Percentiles rank a stretch among this genome's conserved stretches.
Evolutionary conservation across 2,113 vertebrate genomes (phyloP).

Genomic region (Gobius niger): DNA sequence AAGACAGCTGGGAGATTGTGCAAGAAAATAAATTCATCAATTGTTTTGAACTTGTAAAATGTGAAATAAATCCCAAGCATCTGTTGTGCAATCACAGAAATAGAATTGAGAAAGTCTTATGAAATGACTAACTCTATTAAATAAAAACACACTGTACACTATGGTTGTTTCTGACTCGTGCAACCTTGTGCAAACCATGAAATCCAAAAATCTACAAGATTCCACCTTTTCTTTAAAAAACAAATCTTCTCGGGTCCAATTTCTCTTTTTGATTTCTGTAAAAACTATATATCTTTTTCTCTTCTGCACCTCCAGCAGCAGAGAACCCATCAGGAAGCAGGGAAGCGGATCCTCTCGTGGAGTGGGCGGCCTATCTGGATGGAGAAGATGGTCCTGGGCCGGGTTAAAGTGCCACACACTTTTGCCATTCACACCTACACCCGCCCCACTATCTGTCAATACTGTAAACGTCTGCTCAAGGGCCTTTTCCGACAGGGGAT

Average conservation of each 20-base stretch:
- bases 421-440: slow-evolving; percentile 98
- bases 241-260: no score
- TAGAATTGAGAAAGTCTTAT: no score
- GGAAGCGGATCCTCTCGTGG: slow-evolving; percentile 95
- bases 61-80: slow-evolving; percentile 9
- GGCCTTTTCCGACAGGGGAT: slow-evolving; percentile 98
- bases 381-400: slow-evolving; percentile 97
- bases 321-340: slow-evolving; percentile 88
- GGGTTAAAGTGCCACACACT: slow-evolving; percentile 97
- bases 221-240: no score
- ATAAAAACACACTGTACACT: no score
- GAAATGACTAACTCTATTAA: no score
- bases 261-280: no score
- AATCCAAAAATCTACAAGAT: no score
- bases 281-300: neutral
- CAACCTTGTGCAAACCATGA: no score
- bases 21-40: slow-evolving; percentile 12
- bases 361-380: slow-evolving; percentile 98
- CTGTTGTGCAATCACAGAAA: no score
- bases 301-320: slow-evolving; percentile 51
- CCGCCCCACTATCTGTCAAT: slow-evolving; percentile 98
- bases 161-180: no score
- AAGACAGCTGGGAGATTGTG: no score
- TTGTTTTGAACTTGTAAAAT: slow-evolving; percentile 50
- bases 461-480: slow-evolving; percentile 94